phyloP scores from a whole-genome alignment of 2,113 vertebrate species.

The Tichodroma muraria region DNA sequence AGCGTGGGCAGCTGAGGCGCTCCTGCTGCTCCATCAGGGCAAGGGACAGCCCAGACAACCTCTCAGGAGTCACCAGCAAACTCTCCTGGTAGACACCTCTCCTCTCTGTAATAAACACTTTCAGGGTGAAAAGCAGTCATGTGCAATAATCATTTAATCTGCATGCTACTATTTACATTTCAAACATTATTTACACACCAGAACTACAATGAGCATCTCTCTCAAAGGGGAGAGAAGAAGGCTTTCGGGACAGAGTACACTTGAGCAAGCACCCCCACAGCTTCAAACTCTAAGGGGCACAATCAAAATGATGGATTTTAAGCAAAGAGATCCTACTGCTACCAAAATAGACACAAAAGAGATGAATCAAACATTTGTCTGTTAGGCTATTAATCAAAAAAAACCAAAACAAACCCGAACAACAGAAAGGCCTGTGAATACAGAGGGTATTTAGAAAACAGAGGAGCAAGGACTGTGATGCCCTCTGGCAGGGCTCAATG shows the following conservation, averaged over 20 bases:
- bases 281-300: neutral
- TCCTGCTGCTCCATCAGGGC: neutral
- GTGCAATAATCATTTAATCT: neutral
- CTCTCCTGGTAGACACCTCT: neutral
- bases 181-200: neutral
- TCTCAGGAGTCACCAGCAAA: accelerated
- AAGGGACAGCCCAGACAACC: accelerated
- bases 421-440: neutral
- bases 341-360: neutral
- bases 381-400: neutral
- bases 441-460: neutral
- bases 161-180: constrained; percentile 46
- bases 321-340: neutral
- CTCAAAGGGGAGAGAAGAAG: neutral
- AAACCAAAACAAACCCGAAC: neutral
- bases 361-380: neutral
- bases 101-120: neutral
- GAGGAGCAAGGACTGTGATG: neutral
- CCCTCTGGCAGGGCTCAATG: neutral
- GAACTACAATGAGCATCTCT: neutral
- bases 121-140: neutral
- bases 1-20: neutral
- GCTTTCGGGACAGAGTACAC: neutral
- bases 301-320: neutral
- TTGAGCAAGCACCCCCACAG: neutral